Percentiles rank a stretch among this genome's conserved stretches.
Conservation (phyloP, 2,113 vertebrate genomes). For the Eurystomus gularis region DNA sequence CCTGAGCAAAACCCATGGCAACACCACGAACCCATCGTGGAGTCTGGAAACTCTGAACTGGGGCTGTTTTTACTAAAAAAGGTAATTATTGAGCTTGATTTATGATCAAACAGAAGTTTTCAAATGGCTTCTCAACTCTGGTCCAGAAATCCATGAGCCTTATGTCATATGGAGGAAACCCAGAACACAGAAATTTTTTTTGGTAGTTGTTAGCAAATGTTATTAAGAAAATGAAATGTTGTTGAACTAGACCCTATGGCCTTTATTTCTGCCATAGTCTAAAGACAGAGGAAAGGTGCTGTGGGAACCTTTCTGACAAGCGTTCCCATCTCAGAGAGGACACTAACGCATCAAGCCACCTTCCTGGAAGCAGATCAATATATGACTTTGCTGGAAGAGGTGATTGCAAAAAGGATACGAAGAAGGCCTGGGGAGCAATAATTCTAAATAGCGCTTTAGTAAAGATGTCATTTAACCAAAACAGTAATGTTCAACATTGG, state of each 20-base stretch:
- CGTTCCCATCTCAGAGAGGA: background rate
- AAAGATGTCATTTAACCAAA: conserved; percentile 6
- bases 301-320: background rate
- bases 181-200: background rate
- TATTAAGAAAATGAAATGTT: background rate
- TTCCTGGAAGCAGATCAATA: background rate
- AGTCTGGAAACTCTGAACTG: background rate
- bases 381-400: background rate
- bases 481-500: background rate
- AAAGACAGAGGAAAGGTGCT: background rate
- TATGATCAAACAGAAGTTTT: conserved; percentile 36
- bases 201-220: background rate
- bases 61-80: background rate
- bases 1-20: background rate
- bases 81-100: background rate
- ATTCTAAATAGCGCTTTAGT: background rate
- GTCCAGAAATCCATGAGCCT: conserved; percentile 16
- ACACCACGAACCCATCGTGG: accelerated
- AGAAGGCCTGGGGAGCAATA: conserved; percentile 9
- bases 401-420: background rate
- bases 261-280: background rate
- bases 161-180: conserved; percentile 20
- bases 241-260: background rate
- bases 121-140: background rate
- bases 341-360: background rate